A percentile compares a stretch with the other conserved stretches of the same genome.
phyloP scores from a whole-genome alignment of 2,888 invertebrate species.

The Tiliacea citrago region DNA sequence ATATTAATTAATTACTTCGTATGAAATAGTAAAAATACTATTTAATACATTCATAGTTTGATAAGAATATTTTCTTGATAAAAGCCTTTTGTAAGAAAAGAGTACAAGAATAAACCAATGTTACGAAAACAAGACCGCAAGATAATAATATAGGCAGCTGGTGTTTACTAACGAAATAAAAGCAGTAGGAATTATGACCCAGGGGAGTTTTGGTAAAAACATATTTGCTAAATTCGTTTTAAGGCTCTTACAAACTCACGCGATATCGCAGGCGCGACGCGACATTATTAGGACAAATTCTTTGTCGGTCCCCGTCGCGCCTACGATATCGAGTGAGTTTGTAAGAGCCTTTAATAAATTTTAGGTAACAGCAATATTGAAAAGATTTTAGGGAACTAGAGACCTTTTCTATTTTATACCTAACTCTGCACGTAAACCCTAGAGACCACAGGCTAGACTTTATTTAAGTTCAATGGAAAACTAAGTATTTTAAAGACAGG shows the following conservation, averaged over 20 bases:
- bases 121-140: not conserved
- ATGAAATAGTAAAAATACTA: not conserved
- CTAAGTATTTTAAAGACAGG: not conserved
- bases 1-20: not conserved
- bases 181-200: slow-evolving; percentile 6
- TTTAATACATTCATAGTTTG: not conserved
- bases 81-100: not conserved
- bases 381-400: not conserved
- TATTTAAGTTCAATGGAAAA: not conserved
- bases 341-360: too few species aligned
- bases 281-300: too few species aligned
- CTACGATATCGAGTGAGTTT: too few species aligned
- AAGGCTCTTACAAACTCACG: too few species aligned
- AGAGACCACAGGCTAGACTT: not conserved
- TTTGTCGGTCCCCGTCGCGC: too few species aligned
- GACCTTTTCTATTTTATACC: not conserved
- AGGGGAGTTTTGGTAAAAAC: not conserved
- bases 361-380: not conserved
- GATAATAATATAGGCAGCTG: not conserved
- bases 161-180: slow-evolving; percentile 15
- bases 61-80: not conserved
- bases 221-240: not conserved
- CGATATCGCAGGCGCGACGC: too few species aligned
- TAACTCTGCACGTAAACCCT: not conserved
- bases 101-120: not conserved